Evolutionary conservation across 2,797 vertebrate genomes (phyloP).

Genomic region (Aldrovandia affinis): DNA sequence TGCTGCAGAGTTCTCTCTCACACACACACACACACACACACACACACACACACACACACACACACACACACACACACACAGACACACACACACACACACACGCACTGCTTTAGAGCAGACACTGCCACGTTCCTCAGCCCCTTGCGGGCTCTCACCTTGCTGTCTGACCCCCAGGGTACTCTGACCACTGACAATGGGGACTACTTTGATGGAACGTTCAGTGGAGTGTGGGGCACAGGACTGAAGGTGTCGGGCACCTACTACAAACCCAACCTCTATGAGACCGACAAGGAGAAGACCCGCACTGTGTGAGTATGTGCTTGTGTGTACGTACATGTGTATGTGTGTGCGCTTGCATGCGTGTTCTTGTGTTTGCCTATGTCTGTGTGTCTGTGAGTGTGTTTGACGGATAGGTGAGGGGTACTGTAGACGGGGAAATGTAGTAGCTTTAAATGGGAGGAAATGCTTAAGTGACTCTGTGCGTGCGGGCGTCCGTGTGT

Average conservation of each 20-base stretch:
- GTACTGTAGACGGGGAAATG: not conserved
- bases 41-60: not conserved
- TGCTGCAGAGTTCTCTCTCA: too few relatives aligned
- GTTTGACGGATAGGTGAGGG: not conserved
- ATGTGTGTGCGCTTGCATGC: not conserved
- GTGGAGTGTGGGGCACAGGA: constrained; percentile 92
- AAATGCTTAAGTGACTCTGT: constrained; percentile 19
- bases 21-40: constrained; percentile 9
- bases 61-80: not conserved
- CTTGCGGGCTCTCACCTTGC: not conserved
- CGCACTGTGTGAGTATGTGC: constrained; percentile 62
- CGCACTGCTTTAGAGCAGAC: too few relatives aligned
- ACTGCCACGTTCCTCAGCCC: not conserved
- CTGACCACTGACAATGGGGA: constrained; percentile 92
- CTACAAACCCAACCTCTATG: constrained; percentile 90
- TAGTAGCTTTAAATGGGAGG: too few relatives aligned
- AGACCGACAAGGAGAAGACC: constrained; percentile 84
- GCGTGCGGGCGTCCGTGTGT: constrained; percentile 18
- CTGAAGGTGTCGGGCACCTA: constrained; percentile 94
- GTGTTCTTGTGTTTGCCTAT: not conserved
- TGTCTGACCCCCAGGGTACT: constrained; percentile 74
- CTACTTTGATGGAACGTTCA: constrained; percentile 92
- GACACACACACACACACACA: not conserved
- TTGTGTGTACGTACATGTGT: not conserved
- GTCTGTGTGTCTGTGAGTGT: not conserved